Evolutionary conservation across 2,797 vertebrate species (phyloP).

Genomic region (Percopsis omiscomaycus): DNA sequence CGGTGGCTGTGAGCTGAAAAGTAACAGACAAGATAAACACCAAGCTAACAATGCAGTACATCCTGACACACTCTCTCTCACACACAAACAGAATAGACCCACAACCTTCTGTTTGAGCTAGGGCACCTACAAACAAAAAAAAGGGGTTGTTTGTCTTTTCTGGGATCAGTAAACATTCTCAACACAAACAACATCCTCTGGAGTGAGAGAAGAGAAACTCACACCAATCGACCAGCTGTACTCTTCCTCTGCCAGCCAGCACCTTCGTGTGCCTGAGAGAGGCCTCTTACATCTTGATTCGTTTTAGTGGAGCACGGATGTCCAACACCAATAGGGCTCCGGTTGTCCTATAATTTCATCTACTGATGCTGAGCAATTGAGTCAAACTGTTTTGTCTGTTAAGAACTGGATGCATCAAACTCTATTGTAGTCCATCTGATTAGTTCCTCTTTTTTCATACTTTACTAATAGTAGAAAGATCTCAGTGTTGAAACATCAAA

Average conservation of each 20-base stretch:
- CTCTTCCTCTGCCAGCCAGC: constrained; percentile 69
- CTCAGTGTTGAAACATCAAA: not conserved
- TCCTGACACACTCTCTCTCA: constrained; percentile 40
- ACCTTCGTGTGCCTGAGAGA: constrained; percentile 79
- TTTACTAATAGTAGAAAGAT: not conserved
- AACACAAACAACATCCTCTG: constrained; percentile 77
- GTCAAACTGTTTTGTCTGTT: not conserved
- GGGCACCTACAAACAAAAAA: constrained; percentile 69
- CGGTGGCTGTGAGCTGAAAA: constrained; percentile 47
- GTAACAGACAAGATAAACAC: constrained; percentile 59
- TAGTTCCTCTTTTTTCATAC: too few species aligned
- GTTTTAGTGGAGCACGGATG: constrained; percentile 70
- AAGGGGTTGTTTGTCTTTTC: constrained; percentile 78
- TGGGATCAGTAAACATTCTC: constrained; percentile 83
- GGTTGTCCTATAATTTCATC: constrained; percentile 22
- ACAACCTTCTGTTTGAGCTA: constrained; percentile 68
- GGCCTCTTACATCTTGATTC: constrained; percentile 71
- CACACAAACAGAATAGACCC: constrained; percentile 39
- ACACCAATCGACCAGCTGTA: constrained; percentile 78
- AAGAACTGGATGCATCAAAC: not conserved
- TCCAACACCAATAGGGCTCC: constrained; percentile 52
- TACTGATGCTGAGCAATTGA: not conserved
- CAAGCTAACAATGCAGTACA: constrained; percentile 59
- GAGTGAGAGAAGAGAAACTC: constrained; percentile 76
- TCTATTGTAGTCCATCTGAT: not conserved